Evolutionary conservation across 1,140 invertebrate genomes (phyloP), one percentile per base, ranked within the genome.

Genomic region (Zaprionus gabonicus): DNA sequence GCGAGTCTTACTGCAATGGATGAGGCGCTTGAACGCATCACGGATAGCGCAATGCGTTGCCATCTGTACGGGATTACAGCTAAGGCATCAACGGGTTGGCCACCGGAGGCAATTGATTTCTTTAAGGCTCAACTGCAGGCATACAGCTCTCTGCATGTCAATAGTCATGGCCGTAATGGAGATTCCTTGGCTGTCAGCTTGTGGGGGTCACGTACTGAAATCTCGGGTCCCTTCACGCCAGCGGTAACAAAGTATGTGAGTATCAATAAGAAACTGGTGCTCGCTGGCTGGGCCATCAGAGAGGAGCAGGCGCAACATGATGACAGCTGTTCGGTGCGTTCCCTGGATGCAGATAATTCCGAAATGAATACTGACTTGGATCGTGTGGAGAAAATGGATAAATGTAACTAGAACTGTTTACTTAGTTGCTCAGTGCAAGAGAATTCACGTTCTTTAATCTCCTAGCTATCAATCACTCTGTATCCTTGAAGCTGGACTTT

Each of bases 181-280:
- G 80, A 71, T n/a, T 59, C 56, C 0, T 12, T 78, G 15, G 27
- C 25, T 1, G 81, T 87, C 2, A 15, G 56, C 0, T 34, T 87
- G 4, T 87, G 68, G 68, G 83, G 83, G 1, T 25, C 65, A 1
- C 53, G 34, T 7, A 56, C 44, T 1, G 67, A 68, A 38, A 65
- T 83, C 9, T 34, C 10, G 1, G 81, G 81, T 15, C 78, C 83
- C 6, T 87, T 87, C 31, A 20, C 62, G 0, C 84, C 81, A 4
- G 25, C 58, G 10, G 36, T 34, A 20, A 64, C 41, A 13, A 71
- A 58, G 15, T 87, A 65, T 53, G 66, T 80, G 7, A 81, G 62
- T 28, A 83, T 87, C 15, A 88, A 88, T 53, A 56, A 62, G 7
- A 20, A 20, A 0, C 55, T 87, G 0, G 12, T 83, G 3, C 6